Evolutionary conservation across 2,888 invertebrate species (phyloP).

Genomic region (Asteroscopus sphinx): DNA sequence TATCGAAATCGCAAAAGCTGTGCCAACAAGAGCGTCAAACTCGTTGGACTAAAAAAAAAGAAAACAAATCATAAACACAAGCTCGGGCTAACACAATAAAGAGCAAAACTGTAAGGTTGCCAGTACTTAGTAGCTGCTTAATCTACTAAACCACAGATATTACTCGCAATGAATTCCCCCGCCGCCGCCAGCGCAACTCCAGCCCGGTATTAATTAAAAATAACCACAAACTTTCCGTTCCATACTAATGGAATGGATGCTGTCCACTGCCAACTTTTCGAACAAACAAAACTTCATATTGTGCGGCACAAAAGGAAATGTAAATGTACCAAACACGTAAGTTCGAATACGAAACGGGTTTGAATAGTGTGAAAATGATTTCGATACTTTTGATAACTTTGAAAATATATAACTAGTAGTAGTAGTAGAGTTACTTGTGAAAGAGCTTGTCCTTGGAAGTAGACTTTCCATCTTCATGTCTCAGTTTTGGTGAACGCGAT

Average conservation of each 20-base stretch:
- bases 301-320: conserved; percentile 60
- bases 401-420: too few relatives aligned
- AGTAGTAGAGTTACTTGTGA: too few relatives aligned
- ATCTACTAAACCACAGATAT: conserved; percentile 52
- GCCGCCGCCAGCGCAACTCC: conserved; percentile 52
- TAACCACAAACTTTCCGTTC: conserved; percentile 66
- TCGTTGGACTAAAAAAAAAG: conserved; percentile 23
- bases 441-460: too few relatives aligned
- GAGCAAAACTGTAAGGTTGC: conserved; percentile 39
- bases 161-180: conserved; percentile 54
- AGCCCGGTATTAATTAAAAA: conserved; percentile 66
- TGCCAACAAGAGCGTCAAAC: conserved; percentile 40
- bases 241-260: conserved; percentile 64
- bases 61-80: conserved; percentile 44
- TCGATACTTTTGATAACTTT: conserved; percentile 2
- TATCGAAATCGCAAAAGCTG: conserved; percentile 21
- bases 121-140: conserved; percentile 56
- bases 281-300: conserved; percentile 66
- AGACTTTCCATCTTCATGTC: too few relatives aligned
- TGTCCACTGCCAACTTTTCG: conserved; percentile 67
- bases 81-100: conserved; percentile 43
- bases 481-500: too few relatives aligned
- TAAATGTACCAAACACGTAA: conserved; percentile 55
- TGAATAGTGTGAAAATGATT: conserved; percentile 20
- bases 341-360: conserved; percentile 36